Evolutionary conservation across 1,140 invertebrate genomes (phyloP).

Genomic region (Carposina sasakii): DNA sequence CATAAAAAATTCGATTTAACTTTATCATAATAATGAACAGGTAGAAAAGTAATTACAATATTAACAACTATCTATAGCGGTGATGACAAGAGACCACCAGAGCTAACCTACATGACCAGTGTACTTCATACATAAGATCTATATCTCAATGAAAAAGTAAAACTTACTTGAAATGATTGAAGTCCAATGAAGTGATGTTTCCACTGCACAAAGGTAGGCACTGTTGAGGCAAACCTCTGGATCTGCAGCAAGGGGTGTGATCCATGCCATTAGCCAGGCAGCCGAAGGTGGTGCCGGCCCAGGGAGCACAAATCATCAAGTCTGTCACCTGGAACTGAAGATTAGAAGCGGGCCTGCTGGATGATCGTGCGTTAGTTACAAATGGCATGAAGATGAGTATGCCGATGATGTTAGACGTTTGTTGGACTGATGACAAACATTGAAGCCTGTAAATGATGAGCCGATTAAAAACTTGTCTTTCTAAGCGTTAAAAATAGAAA

Average conservation of each 20-base stretch:
- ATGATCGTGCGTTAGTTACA: conserved; percentile 60
- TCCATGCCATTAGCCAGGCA: conserved; percentile 87
- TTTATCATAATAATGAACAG: no score
- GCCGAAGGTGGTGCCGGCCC: conserved; percentile 84
- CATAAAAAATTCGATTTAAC: no score
- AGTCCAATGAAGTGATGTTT: conserved; percentile 84
- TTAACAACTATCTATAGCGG: no score
- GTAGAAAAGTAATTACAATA: no score
- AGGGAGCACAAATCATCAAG: conserved; percentile 89
- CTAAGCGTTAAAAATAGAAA: no score
- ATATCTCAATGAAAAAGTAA: neutral
- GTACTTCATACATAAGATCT: no score
- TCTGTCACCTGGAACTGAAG: conserved; percentile 74
- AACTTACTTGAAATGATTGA: conserved; percentile 84
- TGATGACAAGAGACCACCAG: no score
- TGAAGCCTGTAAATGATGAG: no score
- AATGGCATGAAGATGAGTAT: conserved; percentile 27
- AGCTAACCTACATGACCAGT: no score
- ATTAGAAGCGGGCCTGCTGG: conserved; percentile 27
- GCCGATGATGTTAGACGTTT: no score
- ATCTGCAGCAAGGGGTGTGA: conserved; percentile 85
- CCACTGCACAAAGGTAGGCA: conserved; percentile 85
- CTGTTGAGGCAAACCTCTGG: conserved; percentile 80
- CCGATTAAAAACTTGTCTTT: no score
- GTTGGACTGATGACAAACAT: no score